phyloP scores from a whole-genome alignment of 2,113 vertebrate genomes.

The Rafetus swinhoei region DNA sequence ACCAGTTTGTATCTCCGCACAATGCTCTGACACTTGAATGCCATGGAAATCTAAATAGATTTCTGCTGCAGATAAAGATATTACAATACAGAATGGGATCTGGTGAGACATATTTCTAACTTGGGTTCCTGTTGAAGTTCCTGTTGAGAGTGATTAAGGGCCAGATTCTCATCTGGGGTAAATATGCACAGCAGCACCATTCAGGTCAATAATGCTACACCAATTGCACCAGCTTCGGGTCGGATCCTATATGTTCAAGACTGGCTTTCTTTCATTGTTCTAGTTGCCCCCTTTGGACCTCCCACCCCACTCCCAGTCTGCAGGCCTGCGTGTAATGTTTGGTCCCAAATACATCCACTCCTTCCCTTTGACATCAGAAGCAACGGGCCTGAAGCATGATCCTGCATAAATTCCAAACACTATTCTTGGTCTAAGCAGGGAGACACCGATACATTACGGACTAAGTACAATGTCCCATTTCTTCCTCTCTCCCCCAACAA shows the following conservation, averaged over 20 bases:
- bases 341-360: not conserved
- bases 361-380: not conserved
- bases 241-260: not conserved
- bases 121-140: not conserved
- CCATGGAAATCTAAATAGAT: constrained; percentile 46
- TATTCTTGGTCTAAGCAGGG: not conserved
- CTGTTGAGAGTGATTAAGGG: not conserved
- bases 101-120: not conserved
- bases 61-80: not conserved
- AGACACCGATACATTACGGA: not conserved
- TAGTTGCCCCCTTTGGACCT: not conserved
- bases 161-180: not conserved
- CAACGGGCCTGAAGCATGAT: not conserved
- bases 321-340: not conserved
- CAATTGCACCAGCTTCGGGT: not conserved
- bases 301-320: too few relatives aligned
- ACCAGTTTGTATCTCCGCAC: constrained; percentile 7
- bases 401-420: not conserved
- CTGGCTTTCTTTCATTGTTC: not conserved
- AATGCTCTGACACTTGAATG: constrained; percentile 32
- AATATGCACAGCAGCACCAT: not conserved
- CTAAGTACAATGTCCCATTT: not conserved
- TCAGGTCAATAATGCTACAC: not conserved
- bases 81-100: not conserved
- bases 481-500: not conserved